Percentiles rank a stretch among this genome's conserved stretches.
Evolutionary conservation across 2,797 vertebrate genomes (phyloP).

Genomic region (Bucorvus abyssinicus): DNA sequence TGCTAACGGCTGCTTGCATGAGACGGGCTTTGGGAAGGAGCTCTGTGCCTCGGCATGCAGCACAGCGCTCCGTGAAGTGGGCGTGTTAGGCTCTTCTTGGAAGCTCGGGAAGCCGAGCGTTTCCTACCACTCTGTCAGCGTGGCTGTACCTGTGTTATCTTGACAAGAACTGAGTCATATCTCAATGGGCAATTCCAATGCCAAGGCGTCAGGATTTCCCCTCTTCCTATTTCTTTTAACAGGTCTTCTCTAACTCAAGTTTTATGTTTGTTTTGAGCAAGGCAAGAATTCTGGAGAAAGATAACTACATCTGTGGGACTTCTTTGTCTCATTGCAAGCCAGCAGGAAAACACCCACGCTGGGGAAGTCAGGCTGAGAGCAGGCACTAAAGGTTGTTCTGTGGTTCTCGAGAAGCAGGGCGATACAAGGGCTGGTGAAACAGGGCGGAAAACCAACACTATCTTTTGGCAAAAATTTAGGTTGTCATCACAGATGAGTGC

Average conservation of each 20-base stretch:
- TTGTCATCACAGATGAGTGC: background rate
- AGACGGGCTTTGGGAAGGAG: background rate
- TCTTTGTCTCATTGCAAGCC: background rate
- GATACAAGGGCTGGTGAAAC: background rate
- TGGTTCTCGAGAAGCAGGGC: background rate
- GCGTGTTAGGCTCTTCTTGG: background rate
- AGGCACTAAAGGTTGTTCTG: background rate
- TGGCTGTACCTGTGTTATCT: background rate
- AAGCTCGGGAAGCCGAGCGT: background rate
- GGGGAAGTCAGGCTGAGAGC: background rate
- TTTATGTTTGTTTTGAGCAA: background rate
- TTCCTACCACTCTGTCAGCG: background rate
- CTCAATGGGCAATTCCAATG: background rate
- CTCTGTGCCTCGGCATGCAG: background rate
- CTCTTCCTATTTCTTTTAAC: background rate
- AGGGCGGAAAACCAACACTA: background rate
- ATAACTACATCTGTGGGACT: background rate
- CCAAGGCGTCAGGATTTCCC: background rate
- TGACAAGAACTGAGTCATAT: background rate
- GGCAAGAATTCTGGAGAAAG: background rate
- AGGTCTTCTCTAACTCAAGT: background rate
- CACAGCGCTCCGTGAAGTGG: background rate
- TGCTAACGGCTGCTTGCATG: rapidly evolving
- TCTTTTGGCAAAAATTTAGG: background rate
- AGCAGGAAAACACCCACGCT: background rate